Evolutionary conservation across 2,888 invertebrate species (phyloP).

Genomic region (Electrophaes corylata): DNA sequence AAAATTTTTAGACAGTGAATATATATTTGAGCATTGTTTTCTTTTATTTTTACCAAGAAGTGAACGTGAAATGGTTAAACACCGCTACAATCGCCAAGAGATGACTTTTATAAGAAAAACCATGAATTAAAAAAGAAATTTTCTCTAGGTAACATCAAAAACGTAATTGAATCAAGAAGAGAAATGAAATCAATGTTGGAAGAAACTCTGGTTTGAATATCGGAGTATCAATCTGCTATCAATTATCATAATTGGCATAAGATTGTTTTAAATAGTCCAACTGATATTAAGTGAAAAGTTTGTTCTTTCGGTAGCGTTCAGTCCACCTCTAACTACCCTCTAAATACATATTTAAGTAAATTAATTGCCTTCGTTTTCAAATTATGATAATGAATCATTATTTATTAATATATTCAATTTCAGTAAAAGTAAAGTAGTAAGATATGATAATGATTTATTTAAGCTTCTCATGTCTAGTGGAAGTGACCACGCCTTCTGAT

Average conservation of each 20-base stretch:
- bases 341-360: conserved; percentile 4
- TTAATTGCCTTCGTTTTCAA: conserved; percentile 4
- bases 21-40: conserved; percentile 1
- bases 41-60: too few relatives aligned
- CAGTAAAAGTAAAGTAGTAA: conserved; percentile 7
- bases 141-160: too few relatives aligned
- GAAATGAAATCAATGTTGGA: neutral
- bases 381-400: conserved; percentile 23
- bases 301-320: neutral
- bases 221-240: neutral
- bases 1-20: conserved; percentile 13
- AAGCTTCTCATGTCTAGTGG: too few relatives aligned
- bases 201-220: neutral
- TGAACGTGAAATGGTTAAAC: too few relatives aligned
- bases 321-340: neutral
- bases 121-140: too few relatives aligned
- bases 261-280: neutral
- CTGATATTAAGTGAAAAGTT: neutral
- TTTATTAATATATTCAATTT: conserved; percentile 15
- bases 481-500: too few relatives aligned
- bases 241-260: conserved; percentile 2
- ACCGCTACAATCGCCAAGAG: too few relatives aligned
- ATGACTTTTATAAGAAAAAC: too few relatives aligned
- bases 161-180: neutral
- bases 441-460: conserved; percentile 7